Evolutionary conservation across 2,888 invertebrate species (phyloP), one percentile per base, ranked within the genome.

Genomic region (Celastrina argiolus): DNA sequence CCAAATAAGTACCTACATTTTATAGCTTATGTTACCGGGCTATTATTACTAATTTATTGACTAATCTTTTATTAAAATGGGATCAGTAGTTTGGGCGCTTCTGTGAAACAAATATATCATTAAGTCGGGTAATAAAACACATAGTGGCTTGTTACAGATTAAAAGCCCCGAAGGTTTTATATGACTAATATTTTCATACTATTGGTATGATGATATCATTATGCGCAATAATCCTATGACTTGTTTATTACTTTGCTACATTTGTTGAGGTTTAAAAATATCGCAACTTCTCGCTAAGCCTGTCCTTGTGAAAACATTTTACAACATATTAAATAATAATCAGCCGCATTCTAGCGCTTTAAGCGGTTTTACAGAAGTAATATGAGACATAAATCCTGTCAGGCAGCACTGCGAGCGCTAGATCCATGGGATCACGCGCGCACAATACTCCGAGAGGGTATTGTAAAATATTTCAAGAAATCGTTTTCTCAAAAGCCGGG

Each of bases 391-490:
- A 85, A 82, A 84, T 78, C 78, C 77, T 79, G 78, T 82, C 78
- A 79, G 78, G 74, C 74, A 78, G 76, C 78, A 72, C 72, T 78
- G 78, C 80, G 80, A 80, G 82, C 82, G 80, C 80, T 79, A 79
- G 81, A 82, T 82, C 70, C 70, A 51, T 68, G 58, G 70, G 72
- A 70, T 71, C 71, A 71, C 66, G n/a, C 56, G 67, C 66, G 69
- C 82, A 87, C 85, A 88, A 88, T 85, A 78, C 83, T 75, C 75
- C 73, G 74, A 75, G 78, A 81, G 78, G 79, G 82, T 81, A 87
- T 88, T 86, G 86, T 87, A 82, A 82, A 83, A 82, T 80, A 81
- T 85, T 88, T 86, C 83, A 80, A 82, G 85, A 86, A 87, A 88
- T 83, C 88, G 87, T 77, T 84, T 83, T 83, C 83, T 81, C 82